These are phyloP conservation scores for Syngnathus typhle DNA, from an alignment of 2,113 vertebrate species.

Conservation along the genomic window DNA sequence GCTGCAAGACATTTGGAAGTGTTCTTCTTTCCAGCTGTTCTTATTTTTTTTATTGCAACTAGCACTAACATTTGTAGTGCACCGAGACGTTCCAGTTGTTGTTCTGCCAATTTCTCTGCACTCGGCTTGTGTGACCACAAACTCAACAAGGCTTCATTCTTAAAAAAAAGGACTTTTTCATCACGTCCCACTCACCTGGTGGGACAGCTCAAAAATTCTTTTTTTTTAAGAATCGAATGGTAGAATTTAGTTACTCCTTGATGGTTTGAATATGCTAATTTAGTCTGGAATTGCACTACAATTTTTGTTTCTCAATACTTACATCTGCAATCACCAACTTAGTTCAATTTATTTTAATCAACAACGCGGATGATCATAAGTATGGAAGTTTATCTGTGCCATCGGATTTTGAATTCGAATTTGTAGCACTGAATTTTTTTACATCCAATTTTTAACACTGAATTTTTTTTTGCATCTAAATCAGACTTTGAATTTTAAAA, in stretches of 20 bases:
- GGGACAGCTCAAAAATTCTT: slow-evolving; percentile 39
- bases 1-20: slow-evolving; percentile 24
- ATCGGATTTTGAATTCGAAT: too few relatives aligned
- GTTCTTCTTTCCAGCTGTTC: not conserved
- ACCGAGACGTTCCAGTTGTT: not conserved
- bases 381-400: too few relatives aligned
- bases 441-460: too few relatives aligned
- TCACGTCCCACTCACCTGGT: slow-evolving; percentile 4
- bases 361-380: not conserved
- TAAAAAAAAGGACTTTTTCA: slow-evolving; percentile 46
- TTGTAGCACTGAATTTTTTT: too few relatives aligned
- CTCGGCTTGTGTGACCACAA: slow-evolving; percentile 16
- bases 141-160: slow-evolving; percentile 28
- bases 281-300: slow-evolving; percentile 58
- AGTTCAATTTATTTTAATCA: not conserved
- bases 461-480: too few relatives aligned
- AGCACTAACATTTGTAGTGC: slow-evolving; percentile 41
- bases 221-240: slow-evolving; percentile 44
- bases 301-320: not conserved
- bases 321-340: slow-evolving; percentile 3
- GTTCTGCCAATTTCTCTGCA: slow-evolving; percentile 7
- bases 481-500: too few relatives aligned
- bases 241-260: slow-evolving; percentile 25
- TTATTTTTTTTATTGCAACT: slow-evolving; percentile 9
- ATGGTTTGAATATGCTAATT: slow-evolving; percentile 30